A percentile compares a stretch with the other conserved stretches of the same genome.
These are phyloP conservation scores for Oscheius sp. DNA, from an alignment of 2,888 invertebrate species.

Conservation along the genomic window DNA sequence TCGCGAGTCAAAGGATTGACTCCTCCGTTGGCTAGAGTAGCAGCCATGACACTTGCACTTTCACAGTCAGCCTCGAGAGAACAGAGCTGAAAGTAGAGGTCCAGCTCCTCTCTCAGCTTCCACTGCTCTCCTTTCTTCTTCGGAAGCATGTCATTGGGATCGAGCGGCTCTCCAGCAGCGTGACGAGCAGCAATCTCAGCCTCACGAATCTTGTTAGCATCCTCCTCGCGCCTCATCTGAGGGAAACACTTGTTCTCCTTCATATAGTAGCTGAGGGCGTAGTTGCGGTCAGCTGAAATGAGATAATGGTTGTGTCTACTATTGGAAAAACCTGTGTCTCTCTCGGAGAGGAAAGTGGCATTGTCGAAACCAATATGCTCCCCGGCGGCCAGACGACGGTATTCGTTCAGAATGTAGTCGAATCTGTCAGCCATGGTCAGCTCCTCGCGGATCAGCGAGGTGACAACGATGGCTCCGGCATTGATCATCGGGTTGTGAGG, in stretches of 20 bases:
- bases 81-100: conserved; percentile 82
- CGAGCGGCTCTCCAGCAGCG: background rate
- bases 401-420: conserved; percentile 74
- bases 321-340: conserved; percentile 78
- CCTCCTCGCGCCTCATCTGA: conserved; percentile 6
- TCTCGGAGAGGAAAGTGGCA: conserved; percentile 82
- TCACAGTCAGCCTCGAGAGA: conserved; percentile 95
- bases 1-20: conserved; percentile 71
- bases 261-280: conserved; percentile 96
- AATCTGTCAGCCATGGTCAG: conserved; percentile 75
- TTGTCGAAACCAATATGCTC: conserved; percentile 91
- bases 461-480: conserved; percentile 94
- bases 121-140: conserved; percentile 15
- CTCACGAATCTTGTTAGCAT: background rate
- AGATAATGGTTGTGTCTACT: conserved; percentile 35
- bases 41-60: conserved; percentile 90
- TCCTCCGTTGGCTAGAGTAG: conserved; percentile 92
- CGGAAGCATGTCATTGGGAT: background rate
- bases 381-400: conserved; percentile 83
- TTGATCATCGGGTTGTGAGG: conserved; percentile 99
- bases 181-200: background rate
- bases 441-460: conserved; percentile 80
- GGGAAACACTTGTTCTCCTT: conserved; percentile 80
- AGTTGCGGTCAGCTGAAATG: conserved; percentile 90
- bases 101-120: conserved; percentile 75